Percentiles rank a stretch among this genome's conserved stretches.
These are phyloP conservation scores for Odocoileus hemionus DNA, from an alignment of 2,113 vertebrate genomes.

Conservation along the genomic window DNA sequence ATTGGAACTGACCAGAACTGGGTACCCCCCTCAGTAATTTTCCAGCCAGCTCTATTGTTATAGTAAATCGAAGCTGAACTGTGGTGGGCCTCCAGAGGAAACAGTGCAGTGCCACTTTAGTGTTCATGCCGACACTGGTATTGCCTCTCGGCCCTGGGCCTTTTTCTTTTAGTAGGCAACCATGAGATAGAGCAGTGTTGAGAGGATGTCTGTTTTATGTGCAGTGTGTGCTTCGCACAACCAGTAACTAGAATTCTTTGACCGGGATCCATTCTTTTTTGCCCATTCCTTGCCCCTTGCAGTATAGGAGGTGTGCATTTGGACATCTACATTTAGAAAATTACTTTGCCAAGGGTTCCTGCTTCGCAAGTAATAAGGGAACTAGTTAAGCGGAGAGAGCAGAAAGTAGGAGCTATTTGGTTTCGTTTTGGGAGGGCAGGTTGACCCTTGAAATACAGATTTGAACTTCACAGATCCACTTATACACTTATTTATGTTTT, in stretches of 20 bases:
- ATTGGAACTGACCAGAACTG: not conserved
- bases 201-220: not conserved
- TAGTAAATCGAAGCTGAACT: not conserved
- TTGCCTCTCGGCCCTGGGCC: not conserved
- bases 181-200: not conserved
- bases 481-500: not conserved
- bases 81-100: not conserved
- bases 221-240: not conserved
- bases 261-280: not conserved
- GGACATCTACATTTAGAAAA: not conserved
- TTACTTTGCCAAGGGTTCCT: not conserved
- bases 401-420: not conserved
- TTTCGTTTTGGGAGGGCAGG: not conserved
- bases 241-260: not conserved
- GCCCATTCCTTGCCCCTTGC: not conserved
- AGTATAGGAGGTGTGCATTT: not conserved
- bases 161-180: not conserved
- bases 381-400: not conserved
- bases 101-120: not conserved
- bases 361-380: not conserved
- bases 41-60: not conserved
- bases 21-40: not conserved
- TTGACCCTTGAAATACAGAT: not conserved
- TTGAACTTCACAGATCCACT: not conserved
- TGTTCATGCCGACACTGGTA: fast-evolving